Evolutionary conservation across 2,797 vertebrate species (phyloP), one percentile per base, ranked within the genome.

Genomic region (Oreochromis mossambicus): DNA sequence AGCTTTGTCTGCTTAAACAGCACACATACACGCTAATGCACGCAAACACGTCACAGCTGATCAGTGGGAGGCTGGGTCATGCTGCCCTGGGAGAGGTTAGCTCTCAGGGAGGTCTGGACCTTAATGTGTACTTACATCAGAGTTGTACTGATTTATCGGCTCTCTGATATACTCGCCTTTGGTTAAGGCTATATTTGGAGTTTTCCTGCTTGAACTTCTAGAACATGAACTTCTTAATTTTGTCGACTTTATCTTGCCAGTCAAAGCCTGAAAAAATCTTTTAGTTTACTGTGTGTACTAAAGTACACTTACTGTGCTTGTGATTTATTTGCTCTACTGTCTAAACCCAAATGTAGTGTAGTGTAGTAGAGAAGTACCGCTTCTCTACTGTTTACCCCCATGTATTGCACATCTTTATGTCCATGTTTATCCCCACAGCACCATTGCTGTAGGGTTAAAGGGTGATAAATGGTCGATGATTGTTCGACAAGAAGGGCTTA

Each of bases 1-100:
- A 19, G 73, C 46, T 8, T 36, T 75, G 34, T 79, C 86, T 81
- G 77, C 56, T 34, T 80, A 86, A 80, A 91, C 86, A 83, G 61
- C 79, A 36, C 66, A 43, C 21, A 77, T 51, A 54, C n/a, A 26
- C 24, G 19, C 41, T 1, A 19, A 73, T 29, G 5, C 77, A 76
- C 10, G 7, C 21, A 56, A 41, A 48, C 78, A 73, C 29, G n/a
- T 14, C 2, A 2, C 54, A 66, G 41, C 51, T 29, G 70, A 81
- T 80, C 78, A 21, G 34, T n/a, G 85, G 19, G 54, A 48, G 73
- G 61, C 13, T 3, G 77, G 86, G 86, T 85, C 81, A 32, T 6
- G n/a, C 82, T 50, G 87, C 81, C 83, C 83, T 90, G 90, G 84
- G 88, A 92, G 91, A 88, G 87, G 88, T 92, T 36, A 61, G 32